phyloP scores from a whole-genome alignment of 2,888 invertebrate genomes.

The Spatulosminthurus flaviceps region DNA sequence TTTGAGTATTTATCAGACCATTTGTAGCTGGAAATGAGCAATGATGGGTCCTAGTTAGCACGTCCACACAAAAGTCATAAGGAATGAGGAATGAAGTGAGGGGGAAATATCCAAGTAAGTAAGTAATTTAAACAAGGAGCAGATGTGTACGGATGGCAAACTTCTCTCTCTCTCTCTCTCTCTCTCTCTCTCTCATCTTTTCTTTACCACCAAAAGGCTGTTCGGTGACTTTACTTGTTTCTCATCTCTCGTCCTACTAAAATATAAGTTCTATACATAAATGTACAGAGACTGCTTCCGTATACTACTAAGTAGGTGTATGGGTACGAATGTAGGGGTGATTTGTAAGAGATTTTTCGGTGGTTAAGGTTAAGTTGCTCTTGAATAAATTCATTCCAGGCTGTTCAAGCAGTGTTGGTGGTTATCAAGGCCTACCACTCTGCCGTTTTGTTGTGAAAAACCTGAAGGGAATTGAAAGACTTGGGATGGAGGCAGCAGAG shows the following conservation, averaged over 20 bases:
- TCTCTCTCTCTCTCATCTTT: too few relatives aligned
- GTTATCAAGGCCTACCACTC: slow-evolving; percentile 37
- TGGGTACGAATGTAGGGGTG: slow-evolving; percentile 13
- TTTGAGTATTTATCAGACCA: slow-evolving; percentile 29
- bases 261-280: not conserved
- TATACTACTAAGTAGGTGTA: not conserved
- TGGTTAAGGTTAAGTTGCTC: slow-evolving; percentile 13
- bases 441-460: slow-evolving; percentile 19
- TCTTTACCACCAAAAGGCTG: not conserved
- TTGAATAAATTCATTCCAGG: not conserved
- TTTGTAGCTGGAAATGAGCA: slow-evolving; percentile 29
- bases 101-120: not conserved
- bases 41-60: slow-evolving; percentile 34
- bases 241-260: too few relatives aligned
- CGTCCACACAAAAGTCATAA: slow-evolving; percentile 16
- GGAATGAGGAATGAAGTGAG: not conserved
- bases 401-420: slow-evolving; percentile 22
- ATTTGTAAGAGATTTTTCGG: slow-evolving; percentile 34
- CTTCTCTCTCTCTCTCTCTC: too few relatives aligned
- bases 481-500: not conserved
- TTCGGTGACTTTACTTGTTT: not conserved
- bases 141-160: slow-evolving; percentile 38
- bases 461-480: slow-evolving; percentile 14
- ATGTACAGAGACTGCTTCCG: not conserved
- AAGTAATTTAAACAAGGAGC: slow-evolving; percentile 11